Evolutionary conservation across 2,113 vertebrate genomes (phyloP).

Genomic region (Pseudopipra pipra): DNA sequence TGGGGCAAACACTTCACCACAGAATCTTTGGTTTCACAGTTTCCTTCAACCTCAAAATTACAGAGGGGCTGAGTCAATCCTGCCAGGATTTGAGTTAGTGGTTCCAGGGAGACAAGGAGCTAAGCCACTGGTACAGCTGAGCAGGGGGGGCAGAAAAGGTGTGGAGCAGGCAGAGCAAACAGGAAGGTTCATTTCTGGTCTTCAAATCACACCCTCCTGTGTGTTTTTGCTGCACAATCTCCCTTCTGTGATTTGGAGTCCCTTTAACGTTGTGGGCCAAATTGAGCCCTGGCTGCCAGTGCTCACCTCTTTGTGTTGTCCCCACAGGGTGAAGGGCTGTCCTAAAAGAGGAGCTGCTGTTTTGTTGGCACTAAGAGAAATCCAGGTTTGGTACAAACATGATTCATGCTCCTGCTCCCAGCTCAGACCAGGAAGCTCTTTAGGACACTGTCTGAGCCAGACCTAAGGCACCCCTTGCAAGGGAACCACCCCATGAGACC

Average conservation of each 20-base stretch:
- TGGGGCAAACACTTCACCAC: neutral
- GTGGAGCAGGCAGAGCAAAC: conserved; percentile 40
- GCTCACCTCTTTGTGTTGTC: neutral
- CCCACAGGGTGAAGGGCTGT: neutral
- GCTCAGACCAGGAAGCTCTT: neutral
- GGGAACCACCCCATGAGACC: neutral
- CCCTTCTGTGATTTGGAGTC: neutral
- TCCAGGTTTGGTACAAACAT: neutral
- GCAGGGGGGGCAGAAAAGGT: conserved; percentile 1
- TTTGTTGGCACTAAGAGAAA: neutral
- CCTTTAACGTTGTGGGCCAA: neutral
- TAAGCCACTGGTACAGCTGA: neutral
- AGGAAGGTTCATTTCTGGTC: conserved; percentile 1
- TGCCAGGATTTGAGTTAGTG: neutral
- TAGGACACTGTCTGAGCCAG: neutral
- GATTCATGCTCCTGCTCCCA: neutral
- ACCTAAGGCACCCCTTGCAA: neutral
- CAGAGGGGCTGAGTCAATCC: neutral
- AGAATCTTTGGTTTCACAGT: neutral
- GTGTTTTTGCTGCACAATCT: neutral
- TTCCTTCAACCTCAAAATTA: conserved; percentile 5
- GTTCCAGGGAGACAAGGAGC: conserved; percentile 8
- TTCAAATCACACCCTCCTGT: neutral
- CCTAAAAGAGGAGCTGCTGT: neutral
- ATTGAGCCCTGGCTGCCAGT: neutral